phyloP scores from a whole-genome alignment of 2,888 invertebrate species.

The Noctua pronuba region DNA sequence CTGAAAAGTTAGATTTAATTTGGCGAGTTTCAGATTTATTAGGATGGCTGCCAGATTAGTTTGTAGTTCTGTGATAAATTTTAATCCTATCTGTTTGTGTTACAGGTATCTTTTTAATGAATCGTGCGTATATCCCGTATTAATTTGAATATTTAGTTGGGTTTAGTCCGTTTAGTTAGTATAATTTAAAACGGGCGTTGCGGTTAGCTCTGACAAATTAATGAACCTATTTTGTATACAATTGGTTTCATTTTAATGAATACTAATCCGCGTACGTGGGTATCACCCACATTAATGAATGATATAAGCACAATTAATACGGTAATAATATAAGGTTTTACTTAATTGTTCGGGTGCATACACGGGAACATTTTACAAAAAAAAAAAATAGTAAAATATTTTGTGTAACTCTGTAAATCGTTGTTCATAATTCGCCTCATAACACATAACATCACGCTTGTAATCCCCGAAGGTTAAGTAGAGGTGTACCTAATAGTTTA shows the following conservation, averaged over 20 bases:
- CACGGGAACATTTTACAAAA: background rate
- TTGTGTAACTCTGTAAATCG: background rate
- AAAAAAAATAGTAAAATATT: background rate
- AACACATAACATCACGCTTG: no score
- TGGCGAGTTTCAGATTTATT: constrained; percentile 60
- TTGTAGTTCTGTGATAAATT: constrained; percentile 52
- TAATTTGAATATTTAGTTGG: constrained; percentile 54
- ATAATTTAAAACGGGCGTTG: constrained; percentile 56
- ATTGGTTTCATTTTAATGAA: constrained; percentile 46
- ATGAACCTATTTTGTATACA: constrained; percentile 56
- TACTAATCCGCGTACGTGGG: constrained; percentile 17
- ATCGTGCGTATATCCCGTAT: constrained; percentile 47
- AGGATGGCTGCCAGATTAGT: constrained; percentile 51
- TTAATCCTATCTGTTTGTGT: constrained; percentile 39
- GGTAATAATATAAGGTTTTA: background rate
- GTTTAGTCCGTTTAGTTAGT: constrained; percentile 42
- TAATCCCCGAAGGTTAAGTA: no score
- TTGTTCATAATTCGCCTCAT: background rate
- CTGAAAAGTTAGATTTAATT: constrained; percentile 59
- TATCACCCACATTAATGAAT: background rate
- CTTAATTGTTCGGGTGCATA: background rate
- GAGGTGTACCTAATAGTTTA: no score
- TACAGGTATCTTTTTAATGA: constrained; percentile 63
- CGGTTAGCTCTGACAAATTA: constrained; percentile 49
- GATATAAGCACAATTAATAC: background rate